Percentiles rank a stretch among this genome's conserved stretches.
phyloP scores from a whole-genome alignment of 2,797 vertebrate genomes.

The Melanotaenia boesemani region DNA sequence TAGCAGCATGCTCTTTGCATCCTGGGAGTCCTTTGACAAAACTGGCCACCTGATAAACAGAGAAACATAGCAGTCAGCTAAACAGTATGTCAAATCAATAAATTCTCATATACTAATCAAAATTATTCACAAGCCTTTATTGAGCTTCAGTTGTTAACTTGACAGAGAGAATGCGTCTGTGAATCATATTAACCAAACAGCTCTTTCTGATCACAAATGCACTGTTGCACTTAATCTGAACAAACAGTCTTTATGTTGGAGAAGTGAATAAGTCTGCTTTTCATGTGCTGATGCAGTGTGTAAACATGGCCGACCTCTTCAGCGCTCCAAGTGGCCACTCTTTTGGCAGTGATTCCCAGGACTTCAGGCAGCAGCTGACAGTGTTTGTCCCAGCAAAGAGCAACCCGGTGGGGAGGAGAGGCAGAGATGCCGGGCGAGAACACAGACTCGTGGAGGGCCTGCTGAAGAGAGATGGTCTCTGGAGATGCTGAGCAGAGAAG shows the following conservation, averaged over 20 bases:
- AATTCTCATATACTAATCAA: slow-evolving; percentile 10
- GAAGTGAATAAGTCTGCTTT: slow-evolving; percentile 43
- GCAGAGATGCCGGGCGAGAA: slow-evolving; percentile 88
- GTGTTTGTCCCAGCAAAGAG: slow-evolving; percentile 93
- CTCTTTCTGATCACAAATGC: slow-evolving; percentile 10
- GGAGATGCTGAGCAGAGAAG: slow-evolving; percentile 62
- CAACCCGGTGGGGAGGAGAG: slow-evolving; percentile 82
- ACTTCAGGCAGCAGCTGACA: slow-evolving; percentile 93
- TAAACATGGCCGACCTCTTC: slow-evolving; percentile 86
- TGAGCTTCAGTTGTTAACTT: background rate
- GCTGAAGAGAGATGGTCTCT: slow-evolving; percentile 86
- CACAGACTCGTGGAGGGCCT: slow-evolving; percentile 93
- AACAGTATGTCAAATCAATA: background rate
- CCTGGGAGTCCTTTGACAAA: slow-evolving; percentile 86
- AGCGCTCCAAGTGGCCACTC: slow-evolving; percentile 90
- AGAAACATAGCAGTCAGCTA: slow-evolving; percentile 11
- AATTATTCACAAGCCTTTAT: background rate
- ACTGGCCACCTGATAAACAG: slow-evolving; percentile 77
- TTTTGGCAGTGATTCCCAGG: slow-evolving; percentile 89
- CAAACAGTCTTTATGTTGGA: slow-evolving; percentile 39
- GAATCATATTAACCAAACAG: background rate
- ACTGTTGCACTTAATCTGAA: slow-evolving; percentile 31
- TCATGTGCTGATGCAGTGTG: slow-evolving; percentile 37
- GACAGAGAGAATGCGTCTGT: slow-evolving; percentile 1
- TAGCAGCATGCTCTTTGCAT: slow-evolving; percentile 86